Base-by-base conservation (phyloP, 1,140 invertebrate species). In the Hylyphantes graminicola region DNA sequence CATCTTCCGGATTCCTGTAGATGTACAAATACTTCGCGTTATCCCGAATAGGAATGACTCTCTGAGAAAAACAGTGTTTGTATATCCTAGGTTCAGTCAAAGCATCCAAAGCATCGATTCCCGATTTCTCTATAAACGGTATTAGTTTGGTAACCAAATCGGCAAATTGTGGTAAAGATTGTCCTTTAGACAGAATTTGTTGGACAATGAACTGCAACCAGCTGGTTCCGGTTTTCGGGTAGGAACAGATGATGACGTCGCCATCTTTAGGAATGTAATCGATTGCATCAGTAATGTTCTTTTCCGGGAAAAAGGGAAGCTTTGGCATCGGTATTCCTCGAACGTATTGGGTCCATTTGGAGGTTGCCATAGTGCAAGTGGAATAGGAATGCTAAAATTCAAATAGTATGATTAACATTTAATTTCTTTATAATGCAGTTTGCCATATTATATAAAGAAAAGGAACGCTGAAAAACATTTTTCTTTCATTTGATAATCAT, bases 31-130 rank as follows among this genome's bases (percentile, higher is more conserved):
- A 95, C 90, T 92, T 48, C 92, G 92, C 35, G 86, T 88, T 61
- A 7, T 17, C 15, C 15, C 54, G 72, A 10, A 70, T 63, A 0
- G 94, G 94, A 17, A 96, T 88, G 15, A 96, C 89, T 55, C 92
- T 91, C 85, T 95, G 91, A 2, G 94, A 93, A 50, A 96, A 90
- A 89, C 97, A 95, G 17, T 93, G 93, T 87, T 95, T 94, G 51
- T 61, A 57, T 0, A 81, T 15, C 21, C 77, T 67, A n/a, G 81
- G 72, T 2, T 57, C 13, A 5, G 50, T 17, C 12, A 82, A n/a
- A 6, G 48, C 50, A 15, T 74, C 59, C 17, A 57, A 48, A 15
- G 59, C 54, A 54, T 72, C 80, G n/a, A 19, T 55, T 7, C 70
- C 80, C 5, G 54, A 48, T n/a, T 6, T 19, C n/a, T 82, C 80